Percentiles rank a stretch among this genome's conserved stretches.
These are phyloP conservation scores for Cricetomys ansorgei DNA, from an alignment of 2,113 vertebrate genomes.

Conservation along the genomic window DNA sequence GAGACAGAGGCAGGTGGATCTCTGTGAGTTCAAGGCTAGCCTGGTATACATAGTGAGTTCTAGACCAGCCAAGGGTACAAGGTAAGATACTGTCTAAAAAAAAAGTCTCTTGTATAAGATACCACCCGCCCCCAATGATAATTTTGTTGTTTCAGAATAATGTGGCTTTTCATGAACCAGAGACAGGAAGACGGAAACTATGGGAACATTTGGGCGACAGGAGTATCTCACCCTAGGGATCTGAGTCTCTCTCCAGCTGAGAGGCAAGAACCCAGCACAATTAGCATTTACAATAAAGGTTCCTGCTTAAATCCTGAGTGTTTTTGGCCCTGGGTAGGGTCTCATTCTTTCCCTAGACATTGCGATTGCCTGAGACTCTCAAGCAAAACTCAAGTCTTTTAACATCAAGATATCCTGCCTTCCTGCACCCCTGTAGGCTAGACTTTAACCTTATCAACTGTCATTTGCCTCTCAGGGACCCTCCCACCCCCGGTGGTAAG, in stretches of 20 bases:
- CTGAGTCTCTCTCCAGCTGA: not conserved
- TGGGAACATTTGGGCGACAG: too few relatives aligned
- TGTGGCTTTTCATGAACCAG: not conserved
- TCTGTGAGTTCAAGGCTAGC: not conserved
- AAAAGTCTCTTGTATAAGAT: not conserved
- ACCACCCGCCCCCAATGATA: not conserved
- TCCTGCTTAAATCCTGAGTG: not conserved
- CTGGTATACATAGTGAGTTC: not conserved
- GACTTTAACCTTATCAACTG: not conserved
- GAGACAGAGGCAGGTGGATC: not conserved
- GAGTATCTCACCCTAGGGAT: too few relatives aligned
- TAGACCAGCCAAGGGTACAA: too few relatives aligned
- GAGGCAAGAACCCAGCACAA: not conserved
- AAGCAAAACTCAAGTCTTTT: not conserved
- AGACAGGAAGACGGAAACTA: not conserved
- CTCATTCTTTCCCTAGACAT: not conserved
- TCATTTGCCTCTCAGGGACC: not conserved
- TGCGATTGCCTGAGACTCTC: not conserved
- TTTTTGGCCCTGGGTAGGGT: not conserved
- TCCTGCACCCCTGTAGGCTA: not conserved
- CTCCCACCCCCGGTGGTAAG: not conserved
- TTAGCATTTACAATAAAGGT: not conserved
- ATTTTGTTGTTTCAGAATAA: not conserved
- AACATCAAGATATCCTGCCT: not conserved
- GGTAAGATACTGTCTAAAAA: not conserved